Percentiles rank a stretch among this genome's conserved stretches.
These are phyloP conservation scores for Brachyalestes nurse DNA, from an alignment of 2,797 vertebrate species.

Conservation along the genomic window DNA sequence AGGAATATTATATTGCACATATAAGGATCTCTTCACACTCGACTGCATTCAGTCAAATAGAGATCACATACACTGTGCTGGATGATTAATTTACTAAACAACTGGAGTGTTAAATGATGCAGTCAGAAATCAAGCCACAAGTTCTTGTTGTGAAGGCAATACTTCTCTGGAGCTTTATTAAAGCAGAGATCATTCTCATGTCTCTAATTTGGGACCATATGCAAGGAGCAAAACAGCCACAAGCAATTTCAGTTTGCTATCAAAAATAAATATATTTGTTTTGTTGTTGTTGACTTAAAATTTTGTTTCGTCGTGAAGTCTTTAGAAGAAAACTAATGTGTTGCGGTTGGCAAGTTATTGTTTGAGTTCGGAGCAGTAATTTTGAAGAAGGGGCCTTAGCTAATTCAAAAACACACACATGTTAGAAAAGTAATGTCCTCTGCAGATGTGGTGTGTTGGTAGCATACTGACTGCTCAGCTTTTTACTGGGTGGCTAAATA, in stretches of 20 bases:
- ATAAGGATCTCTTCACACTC: not conserved
- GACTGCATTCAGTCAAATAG: not conserved
- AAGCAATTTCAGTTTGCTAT: conserved; percentile 10
- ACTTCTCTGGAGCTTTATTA: not conserved
- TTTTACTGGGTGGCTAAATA: conserved; percentile 12
- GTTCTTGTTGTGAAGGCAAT: not conserved
- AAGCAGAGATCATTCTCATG: not conserved
- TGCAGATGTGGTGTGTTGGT: conserved; percentile 17
- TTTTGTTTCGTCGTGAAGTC: not conserved
- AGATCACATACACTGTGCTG: not conserved
- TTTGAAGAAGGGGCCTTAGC: not conserved
- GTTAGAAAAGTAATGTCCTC: conserved; percentile 19
- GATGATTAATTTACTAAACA: conserved; percentile 1
- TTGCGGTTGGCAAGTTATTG: conserved; percentile 9
- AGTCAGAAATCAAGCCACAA: not conserved
- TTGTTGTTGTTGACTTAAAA: not conserved
- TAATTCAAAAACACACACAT: conserved; percentile 11
- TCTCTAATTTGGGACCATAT: conserved; percentile 4
- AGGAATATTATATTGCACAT: not conserved
- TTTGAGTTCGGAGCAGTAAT: not conserved
- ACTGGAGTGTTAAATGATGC: not conserved
- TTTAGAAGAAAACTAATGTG: not conserved
- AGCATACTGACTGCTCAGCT: not conserved
- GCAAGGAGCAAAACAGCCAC: not conserved
- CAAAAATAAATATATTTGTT: conserved; percentile 6